phyloP scores from a whole-genome alignment of 2,113 vertebrate genomes.

The Muntiacus reevesi region DNA sequence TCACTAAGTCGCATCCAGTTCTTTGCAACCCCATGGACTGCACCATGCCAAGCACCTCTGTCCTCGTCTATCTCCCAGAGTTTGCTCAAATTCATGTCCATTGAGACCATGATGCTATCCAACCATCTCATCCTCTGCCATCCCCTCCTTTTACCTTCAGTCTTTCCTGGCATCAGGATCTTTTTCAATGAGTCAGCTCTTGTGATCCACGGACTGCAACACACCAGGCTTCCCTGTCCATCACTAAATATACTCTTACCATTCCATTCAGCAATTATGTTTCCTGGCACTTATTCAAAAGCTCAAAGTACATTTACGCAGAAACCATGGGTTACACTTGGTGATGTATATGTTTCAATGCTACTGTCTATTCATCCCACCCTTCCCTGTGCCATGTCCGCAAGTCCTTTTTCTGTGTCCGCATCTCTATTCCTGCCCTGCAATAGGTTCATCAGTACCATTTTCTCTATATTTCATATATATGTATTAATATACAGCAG shows the following conservation, averaged over 20 bases:
- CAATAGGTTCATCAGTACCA: neutral
- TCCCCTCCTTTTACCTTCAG: neutral
- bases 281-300: neutral
- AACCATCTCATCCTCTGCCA: neutral
- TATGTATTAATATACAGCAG: neutral
- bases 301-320: neutral
- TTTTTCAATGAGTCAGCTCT: neutral
- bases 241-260: neutral
- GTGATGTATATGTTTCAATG: neutral
- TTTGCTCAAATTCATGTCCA: neutral
- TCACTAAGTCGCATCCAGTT: neutral
- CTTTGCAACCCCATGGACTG: neutral
- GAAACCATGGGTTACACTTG: neutral
- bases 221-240: neutral
- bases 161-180: neutral
- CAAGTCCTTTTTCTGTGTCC: neutral
- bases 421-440: neutral
- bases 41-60: neutral
- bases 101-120: neutral
- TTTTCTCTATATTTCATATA: neutral
- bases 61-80: neutral
- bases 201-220: neutral
- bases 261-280: neutral
- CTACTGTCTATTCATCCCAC: neutral
- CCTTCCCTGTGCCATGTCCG: neutral